Evolutionary conservation across 92 coral and sea anemone species (phyloP), one percentile per base, ranked within the genome.

Genomic region (Pocillopora meandrina): DNA sequence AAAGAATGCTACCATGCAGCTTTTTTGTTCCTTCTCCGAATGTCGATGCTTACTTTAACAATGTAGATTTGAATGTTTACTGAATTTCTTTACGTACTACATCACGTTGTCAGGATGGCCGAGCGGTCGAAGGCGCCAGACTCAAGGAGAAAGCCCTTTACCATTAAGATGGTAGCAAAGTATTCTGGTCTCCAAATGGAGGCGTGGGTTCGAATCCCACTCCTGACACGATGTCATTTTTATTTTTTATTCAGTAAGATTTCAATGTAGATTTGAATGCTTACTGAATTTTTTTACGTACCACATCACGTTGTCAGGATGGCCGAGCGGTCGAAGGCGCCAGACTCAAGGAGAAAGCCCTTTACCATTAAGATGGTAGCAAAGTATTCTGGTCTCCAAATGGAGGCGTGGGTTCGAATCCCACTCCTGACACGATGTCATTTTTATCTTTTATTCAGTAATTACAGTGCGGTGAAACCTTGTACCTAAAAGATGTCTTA

Each of bases 291-390:
- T 23, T 23, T 23, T 23, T 23, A 23, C 0, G 26, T 23, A 23
- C 26, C 0, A 23, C 26, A 23, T 15, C 3, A 83, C 82, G 92
- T 76, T 79, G 98, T 96, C 98, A 96, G 98, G 94, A 96, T 94
- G 97, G 98, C 97, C 99, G 95, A 96, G 98, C 99, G 98, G 99
- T 96, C 99, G 92, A 96, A 92, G 99, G 99, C 99, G 98, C 97
- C 98, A 94, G 98, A 96, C 97, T 96, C 98, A 92, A 96, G 98
- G 98, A 11, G 70, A n/a, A n/a, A 65, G 11, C 3, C 72, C 52
- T 68, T 68, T 65, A 65, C 36, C 70, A 33, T 33, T 2, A 64
- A 12, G 13, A 12, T 66, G 71, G 76, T 23, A 5, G 76, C 12
- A 34, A 21, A 62, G 66, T 13, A 89, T 92, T 89, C 93, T 92